These are phyloP conservation scores for Morone chrysops DNA, from an alignment of 2,113 vertebrate species.

Conservation along the genomic window DNA sequence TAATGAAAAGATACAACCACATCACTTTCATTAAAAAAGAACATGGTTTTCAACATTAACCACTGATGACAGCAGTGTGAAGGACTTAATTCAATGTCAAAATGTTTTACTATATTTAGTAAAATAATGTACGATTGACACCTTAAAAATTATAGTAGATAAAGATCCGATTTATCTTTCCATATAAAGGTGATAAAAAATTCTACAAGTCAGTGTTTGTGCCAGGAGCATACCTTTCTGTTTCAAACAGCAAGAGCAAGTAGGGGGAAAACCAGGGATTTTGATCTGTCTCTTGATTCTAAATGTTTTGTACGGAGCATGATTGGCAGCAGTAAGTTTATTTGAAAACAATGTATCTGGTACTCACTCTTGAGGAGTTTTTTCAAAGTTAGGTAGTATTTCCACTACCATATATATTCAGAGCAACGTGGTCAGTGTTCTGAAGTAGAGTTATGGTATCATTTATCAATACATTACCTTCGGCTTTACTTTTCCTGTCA, in stretches of 20 bases:
- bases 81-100: background rate
- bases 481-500: slow-evolving; percentile 1
- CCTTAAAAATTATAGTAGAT: background rate
- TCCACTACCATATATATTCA: background rate
- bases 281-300: background rate
- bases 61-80: background rate
- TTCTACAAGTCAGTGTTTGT: background rate
- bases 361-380: background rate
- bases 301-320: background rate
- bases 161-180: slow-evolving; percentile 7
- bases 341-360: background rate
- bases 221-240: background rate
- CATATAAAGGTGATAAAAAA: background rate
- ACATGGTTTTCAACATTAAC: background rate
- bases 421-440: slow-evolving; percentile 4
- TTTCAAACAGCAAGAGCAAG: background rate
- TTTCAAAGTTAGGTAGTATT: too few relatives aligned
- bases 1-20: background rate
- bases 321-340: background rate
- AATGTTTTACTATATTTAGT: background rate
- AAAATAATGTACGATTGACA: background rate
- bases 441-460: background rate
- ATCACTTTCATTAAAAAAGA: background rate
- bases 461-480: too few relatives aligned
- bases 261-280: background rate